phyloP scores from a whole-genome alignment of 2,888 invertebrate genomes.

The Hyppa rectilinea region DNA sequence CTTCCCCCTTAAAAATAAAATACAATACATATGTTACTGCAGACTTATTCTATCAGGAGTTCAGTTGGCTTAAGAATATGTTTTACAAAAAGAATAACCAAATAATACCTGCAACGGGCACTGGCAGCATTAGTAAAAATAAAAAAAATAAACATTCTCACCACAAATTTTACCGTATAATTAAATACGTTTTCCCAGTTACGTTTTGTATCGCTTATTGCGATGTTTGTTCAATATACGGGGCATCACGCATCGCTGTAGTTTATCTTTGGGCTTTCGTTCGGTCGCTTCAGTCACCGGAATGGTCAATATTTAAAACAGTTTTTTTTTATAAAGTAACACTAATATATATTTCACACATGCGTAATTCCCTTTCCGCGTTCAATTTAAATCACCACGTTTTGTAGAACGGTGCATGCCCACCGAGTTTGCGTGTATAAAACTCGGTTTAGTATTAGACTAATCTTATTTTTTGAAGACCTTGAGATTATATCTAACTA shows the following conservation, averaged over 20 bases:
- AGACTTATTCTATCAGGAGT: background rate
- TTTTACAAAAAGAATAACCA: background rate
- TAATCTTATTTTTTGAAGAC: no score
- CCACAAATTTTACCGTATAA: background rate
- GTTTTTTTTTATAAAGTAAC: no score
- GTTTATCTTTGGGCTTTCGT: background rate
- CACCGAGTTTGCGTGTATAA: no score
- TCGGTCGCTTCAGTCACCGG: background rate
- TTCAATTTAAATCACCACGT: no score
- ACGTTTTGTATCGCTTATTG: constrained; percentile 8
- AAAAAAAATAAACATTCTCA: background rate
- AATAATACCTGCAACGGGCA: background rate
- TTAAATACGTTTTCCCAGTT: constrained; percentile 1
- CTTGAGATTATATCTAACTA: no score
- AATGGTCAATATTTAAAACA: constrained; percentile 26
- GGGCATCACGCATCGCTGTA: constrained; percentile 24
- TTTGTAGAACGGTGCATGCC: no score
- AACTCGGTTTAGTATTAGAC: no score
- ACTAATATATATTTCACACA: constrained; percentile 60
- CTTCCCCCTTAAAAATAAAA: constrained; percentile 14
- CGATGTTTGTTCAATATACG: constrained; percentile 14
- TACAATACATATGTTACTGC: background rate
- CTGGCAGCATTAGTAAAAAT: no score
- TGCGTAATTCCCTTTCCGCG: background rate
- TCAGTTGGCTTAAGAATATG: background rate